Conservation (phyloP, 2,113 vertebrate genomes). For the Melanerpes formicivorus region DNA sequence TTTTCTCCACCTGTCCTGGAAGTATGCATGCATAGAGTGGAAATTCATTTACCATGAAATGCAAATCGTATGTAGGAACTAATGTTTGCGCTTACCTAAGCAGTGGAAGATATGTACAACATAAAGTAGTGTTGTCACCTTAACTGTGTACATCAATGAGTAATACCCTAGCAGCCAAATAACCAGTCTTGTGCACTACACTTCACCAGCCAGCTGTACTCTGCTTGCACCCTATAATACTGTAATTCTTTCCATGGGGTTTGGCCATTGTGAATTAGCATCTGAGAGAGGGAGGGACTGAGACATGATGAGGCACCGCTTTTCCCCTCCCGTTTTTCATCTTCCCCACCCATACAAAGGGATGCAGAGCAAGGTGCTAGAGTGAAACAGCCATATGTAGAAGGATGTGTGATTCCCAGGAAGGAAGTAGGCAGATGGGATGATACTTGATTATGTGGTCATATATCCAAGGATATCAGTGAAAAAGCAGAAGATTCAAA, state of each 20-base stretch:
- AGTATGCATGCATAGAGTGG: not conserved
- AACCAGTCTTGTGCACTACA: not conserved
- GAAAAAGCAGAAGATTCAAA: not conserved
- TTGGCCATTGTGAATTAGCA: not conserved
- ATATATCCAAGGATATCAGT: not conserved
- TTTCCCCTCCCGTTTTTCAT: not conserved
- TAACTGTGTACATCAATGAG: not conserved
- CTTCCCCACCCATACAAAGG: not conserved
- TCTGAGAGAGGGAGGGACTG: not conserved
- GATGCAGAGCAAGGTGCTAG: not conserved
- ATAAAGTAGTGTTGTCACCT: not conserved
- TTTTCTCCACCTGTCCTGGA: not conserved
- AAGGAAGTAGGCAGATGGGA: not conserved
- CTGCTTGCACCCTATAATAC: not conserved
- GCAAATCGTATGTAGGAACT: conserved; percentile 18
- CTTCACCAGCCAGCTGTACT: not conserved
- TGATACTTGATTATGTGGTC: not conserved
- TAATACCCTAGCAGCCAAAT: not conserved
- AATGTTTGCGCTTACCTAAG: not conserved
- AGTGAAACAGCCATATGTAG: not conserved
- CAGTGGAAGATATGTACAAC: too few species aligned
- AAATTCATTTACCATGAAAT: conserved; percentile 41
- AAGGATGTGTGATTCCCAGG: not conserved
- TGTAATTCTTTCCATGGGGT: not conserved
- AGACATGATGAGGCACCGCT: not conserved